Percentiles rank a stretch among this genome's conserved stretches.
These are phyloP conservation scores for Drosophila nigrodunni DNA, from an alignment of 1,140 invertebrate species.

Conservation along the genomic window DNA sequence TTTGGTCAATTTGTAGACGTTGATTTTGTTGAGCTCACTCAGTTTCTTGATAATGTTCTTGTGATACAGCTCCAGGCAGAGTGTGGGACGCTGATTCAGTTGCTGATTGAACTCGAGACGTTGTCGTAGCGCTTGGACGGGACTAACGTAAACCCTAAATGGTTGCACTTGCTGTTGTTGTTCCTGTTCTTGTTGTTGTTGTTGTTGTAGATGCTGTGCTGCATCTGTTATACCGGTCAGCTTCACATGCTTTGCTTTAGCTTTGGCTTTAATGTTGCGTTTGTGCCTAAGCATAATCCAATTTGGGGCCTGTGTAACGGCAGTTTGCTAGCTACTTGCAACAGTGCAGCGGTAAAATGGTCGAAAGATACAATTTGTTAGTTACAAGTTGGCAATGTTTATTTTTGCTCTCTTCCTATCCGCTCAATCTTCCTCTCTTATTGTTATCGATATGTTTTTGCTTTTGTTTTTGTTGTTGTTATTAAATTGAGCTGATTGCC, in stretches of 20 bases:
- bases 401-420: too few species aligned
- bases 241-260: conserved; percentile 70
- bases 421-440: not conserved
- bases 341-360: conserved; percentile 1
- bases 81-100: conserved; percentile 65
- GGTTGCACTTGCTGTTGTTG: conserved; percentile 1
- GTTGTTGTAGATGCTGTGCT: conserved; percentile 10
- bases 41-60: conserved; percentile 76
- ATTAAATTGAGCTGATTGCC: conserved; percentile 24
- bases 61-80: conserved; percentile 71
- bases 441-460: conserved; percentile 24
- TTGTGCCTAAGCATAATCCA: conserved; percentile 82
- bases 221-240: conserved; percentile 41
- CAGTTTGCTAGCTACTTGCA: conserved; percentile 56
- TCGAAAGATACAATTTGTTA: not conserved
- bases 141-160: not conserved
- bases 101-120: conserved; percentile 62
- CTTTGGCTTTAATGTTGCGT: conserved; percentile 59
- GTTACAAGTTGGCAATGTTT: not conserved
- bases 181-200: not conserved
- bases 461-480: conserved; percentile 24
- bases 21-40: conserved; percentile 41
- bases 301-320: conserved; percentile 55
- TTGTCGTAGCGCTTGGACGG: conserved; percentile 23
- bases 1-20: conserved; percentile 63